Evolutionary conservation across 2,888 invertebrate species (phyloP), one percentile per base, ranked within the genome.

Genomic region (Adineta ricciae): DNA sequence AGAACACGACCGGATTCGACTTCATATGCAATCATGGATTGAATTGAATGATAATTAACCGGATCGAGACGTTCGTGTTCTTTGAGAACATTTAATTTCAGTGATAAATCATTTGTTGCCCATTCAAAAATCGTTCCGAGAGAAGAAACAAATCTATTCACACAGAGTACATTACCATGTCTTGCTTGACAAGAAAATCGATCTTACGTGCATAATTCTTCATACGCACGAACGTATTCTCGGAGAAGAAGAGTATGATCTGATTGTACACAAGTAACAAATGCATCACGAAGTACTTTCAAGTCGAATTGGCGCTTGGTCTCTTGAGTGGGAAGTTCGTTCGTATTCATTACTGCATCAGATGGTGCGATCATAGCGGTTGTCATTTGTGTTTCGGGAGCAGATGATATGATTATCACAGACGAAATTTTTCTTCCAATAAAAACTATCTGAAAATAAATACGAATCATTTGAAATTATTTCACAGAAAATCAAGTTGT

Each of bases 141-240:
- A 41, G 78, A 78, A 9, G 41, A 41, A 24, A 78, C 41, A 78
- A 78, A 78, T 11, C 78, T 78, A 41, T 24, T n/a, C n/a, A n/a
- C n/a, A n/a, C n/a, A n/a, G 24, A 24, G 11, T 11, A 19, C 32
- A 46, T 8, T 8, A 46, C 9, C 16, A 24, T 2, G 14, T 41
- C 0, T 36, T 38, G 0, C 11, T 14, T 1, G 0, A 24, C 1
- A 14, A n/a, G 2, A 21, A 41, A 11, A 41, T 41, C 9, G 27
- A 64, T 41, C 78, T 78, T 78, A 78, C 78, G n/a, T 41, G 41
- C 78, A 78, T 78, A 78, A 78, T 41, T 78, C 78, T 78, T 78
- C 78, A 41, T 78, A 78, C 2, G 78, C 78, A 78, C 41, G 38
- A 41, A 9, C 9, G 41, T 78, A 78, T 78, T 78, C 78, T 9